phyloP scores from a whole-genome alignment of 2,888 invertebrate species.

The Ochlodes sylvanus region DNA sequence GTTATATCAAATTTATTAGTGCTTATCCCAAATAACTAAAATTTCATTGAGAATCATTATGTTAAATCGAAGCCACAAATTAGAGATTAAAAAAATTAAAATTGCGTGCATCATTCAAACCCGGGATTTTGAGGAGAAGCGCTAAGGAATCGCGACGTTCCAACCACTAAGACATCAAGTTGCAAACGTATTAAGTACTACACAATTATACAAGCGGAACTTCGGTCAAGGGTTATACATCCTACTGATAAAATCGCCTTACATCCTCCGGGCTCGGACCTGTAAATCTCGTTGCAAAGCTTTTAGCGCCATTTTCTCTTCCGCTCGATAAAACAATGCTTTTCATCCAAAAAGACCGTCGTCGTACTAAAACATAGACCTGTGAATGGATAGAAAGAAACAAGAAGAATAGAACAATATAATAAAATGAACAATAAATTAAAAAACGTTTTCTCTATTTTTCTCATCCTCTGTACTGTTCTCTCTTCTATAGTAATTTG shows the following conservation, averaged over 20 bases:
- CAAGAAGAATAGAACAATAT: background rate
- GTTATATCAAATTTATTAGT: no score
- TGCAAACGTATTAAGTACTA: background rate
- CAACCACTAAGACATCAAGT: background rate
- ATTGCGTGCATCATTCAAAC: no score
- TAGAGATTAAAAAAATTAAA: no score
- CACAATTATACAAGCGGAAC: background rate
- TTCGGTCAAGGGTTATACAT: constrained; percentile 19
- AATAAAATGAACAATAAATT: no score
- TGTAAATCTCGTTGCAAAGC: constrained; percentile 34
- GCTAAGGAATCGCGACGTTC: no score
- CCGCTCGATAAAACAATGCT: constrained; percentile 38
- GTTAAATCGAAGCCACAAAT: no score
- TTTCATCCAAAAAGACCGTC: constrained; percentile 37
- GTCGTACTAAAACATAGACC: constrained; percentile 19
- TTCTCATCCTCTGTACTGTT: no score
- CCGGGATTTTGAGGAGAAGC: no score
- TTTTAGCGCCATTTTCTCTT: constrained; percentile 35
- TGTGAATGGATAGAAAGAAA: background rate
- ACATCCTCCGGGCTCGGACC: constrained; percentile 31
- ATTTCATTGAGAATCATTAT: no score
- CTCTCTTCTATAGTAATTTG: no score
- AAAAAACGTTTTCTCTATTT: background rate
- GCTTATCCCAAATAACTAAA: no score
- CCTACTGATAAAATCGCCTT: constrained; percentile 24